Evolutionary conservation across 1,140 invertebrate species (phyloP), one percentile per base, ranked within the genome.

Genomic region (Pygmarrhopalites habei): DNA sequence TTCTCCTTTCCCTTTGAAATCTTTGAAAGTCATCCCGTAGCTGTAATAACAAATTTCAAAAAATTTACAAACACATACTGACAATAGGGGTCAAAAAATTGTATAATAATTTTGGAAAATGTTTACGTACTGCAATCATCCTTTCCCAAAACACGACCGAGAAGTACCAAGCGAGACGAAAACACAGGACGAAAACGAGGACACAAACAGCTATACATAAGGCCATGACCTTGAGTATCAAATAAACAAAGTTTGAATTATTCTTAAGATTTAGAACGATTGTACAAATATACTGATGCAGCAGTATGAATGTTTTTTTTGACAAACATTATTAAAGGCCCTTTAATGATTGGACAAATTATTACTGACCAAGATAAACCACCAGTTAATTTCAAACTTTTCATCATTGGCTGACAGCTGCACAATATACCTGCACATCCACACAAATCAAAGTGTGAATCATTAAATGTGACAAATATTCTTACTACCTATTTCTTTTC

Each of bases 1-100:
- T 82, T 41, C 89, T 79, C 57, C 88, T 80, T 72, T 95, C 92
- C 52, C 77, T 70, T 39, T 77, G 72, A 65, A 78, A 81, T 60
- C 76, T 77, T 2, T 72, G 72, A 66, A 79, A 66, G 73, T 78
- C 63, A 71, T 68, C 52, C 67, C 64, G 62, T 47, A 70, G 61
- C 66, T 72, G 44, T 12, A 49, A 23, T 23, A 49, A 23, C 10
- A 23, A 15, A 12, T 15, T 14, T 23, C 21, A 14, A 12, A 49
- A 49, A 12, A 23, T 14, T 7, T 12, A 19, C 21, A 12, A 19
- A 49, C 10, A 12, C 23, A 7, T 12, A 49, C 14, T n/a, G 14
- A 12, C 10, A 23, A 10, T 15, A 12, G 23, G 12, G 7, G 14
- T 14, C 7, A 14, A 29, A 12, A 28, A 32, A 55, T 28, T 21